Evolutionary conservation across 2,888 invertebrate species (phyloP).

Genomic region (Cryptus viduatorius): DNA sequence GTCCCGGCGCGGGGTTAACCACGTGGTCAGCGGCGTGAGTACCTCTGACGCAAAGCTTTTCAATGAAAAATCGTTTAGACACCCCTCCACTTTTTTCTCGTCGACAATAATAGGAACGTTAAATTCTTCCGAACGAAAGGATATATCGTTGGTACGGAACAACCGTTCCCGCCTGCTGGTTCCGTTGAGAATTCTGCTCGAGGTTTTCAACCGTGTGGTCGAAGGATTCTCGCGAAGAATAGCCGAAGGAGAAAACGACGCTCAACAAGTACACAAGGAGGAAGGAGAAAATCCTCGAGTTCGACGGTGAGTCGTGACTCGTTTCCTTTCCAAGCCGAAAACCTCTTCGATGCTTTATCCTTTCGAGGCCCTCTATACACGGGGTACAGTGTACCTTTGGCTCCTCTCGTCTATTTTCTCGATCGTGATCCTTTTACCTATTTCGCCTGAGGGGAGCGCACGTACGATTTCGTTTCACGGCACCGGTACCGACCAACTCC

Average conservation of each 20-base stretch:
- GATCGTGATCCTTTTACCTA: constrained; percentile 60
- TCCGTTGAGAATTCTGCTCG: constrained; percentile 43
- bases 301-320: constrained; percentile 58
- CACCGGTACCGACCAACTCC: constrained; percentile 43
- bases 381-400: constrained; percentile 12
- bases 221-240: constrained; percentile 45
- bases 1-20: constrained; percentile 23
- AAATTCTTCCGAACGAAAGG: constrained; percentile 52
- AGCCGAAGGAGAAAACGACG: constrained; percentile 48
- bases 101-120: constrained; percentile 48
- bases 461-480: constrained; percentile 39
- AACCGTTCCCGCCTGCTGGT: background rate
- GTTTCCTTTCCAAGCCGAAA: constrained; percentile 53
- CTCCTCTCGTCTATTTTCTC: constrained; percentile 42
- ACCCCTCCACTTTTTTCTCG: background rate
- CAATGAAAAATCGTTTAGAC: constrained; percentile 37
- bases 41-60: constrained; percentile 27
- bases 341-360: constrained; percentile 57
- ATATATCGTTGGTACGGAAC: constrained; percentile 31
- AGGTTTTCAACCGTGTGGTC: constrained; percentile 29
- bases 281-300: constrained; percentile 33
- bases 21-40: constrained; percentile 34
- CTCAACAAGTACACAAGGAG: constrained; percentile 79
- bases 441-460: background rate
- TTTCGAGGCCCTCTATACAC: constrained; percentile 51